Base-by-base conservation (phyloP, 2,113 vertebrate genomes). In the Hippocampus abdominalis region DNA sequence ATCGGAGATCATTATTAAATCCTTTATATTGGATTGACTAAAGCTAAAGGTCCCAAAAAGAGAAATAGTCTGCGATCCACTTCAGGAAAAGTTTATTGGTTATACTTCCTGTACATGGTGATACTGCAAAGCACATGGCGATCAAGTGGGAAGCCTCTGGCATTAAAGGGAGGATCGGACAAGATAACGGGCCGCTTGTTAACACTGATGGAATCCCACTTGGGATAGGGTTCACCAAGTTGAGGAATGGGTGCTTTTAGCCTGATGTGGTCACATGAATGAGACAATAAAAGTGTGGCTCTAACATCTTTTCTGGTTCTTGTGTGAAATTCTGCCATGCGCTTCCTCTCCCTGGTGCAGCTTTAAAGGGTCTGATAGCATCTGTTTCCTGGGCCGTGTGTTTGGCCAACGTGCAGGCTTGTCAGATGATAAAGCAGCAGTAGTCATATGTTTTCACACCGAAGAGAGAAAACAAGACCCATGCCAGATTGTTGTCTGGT, bases 131-230 rank as follows among this genome's bases (percentile, higher is more conserved):
- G 69, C 91, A 91, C 91, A 92, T 91, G 92, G 81, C 72, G 64
- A 85, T 93, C 91, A 93, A 90, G 84, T 93, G 91, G 91, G 89
- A 82, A 42, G 82, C 86, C 80, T 77, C 64, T 54, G 83, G 89
- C 72, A 16, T 71, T 74, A 63, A 64, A 13, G 67, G 56, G 74
- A 73, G 78, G 71, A 66, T 62, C 67, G 74, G 72, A 65, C 57
- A 39, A 76, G 70, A 92, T 86, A 92, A 92, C 84, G 60, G 74
- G 59, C 16, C 56, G 3, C 76, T 90, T 92, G 89, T 92, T 82
- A 60, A 48, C 27, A 66, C 70, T 69, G 51, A 62, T 48, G 68
- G 75, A 64, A 54, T 53, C 73, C 61, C 79, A 77, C 15, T n/a
- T 72, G 72, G 68, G 69, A 76, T 11, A 5, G 18, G 64, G 13